Evolutionary conservation across 2,888 invertebrate species (phyloP).

Genomic region (Anoncus sp.): DNA sequence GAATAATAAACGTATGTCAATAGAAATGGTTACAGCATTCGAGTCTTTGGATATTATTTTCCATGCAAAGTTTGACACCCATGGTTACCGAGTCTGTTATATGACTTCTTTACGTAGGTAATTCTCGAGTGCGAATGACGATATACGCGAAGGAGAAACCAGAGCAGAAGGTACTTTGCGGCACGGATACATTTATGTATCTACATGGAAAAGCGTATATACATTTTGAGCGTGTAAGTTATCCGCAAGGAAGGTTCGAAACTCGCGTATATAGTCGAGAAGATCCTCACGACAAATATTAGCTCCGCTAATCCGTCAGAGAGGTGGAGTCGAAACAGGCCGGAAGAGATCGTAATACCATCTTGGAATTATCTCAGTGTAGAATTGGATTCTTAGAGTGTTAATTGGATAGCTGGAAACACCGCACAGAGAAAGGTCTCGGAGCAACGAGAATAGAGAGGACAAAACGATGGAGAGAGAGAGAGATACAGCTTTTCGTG

Average conservation of each 20-base stretch:
- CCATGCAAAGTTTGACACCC: conserved; percentile 25
- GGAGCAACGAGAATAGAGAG: conserved; percentile 5
- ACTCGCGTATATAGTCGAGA: conserved; percentile 27
- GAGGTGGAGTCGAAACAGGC: conserved; percentile 2
- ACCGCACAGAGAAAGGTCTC: conserved; percentile 1
- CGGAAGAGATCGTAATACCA: conserved; percentile 68
- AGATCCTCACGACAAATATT: conserved; percentile 63
- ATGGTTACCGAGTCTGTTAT: background rate
- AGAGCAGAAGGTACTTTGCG: conserved; percentile 20
- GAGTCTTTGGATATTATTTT: conserved; percentile 58
- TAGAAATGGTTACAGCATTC: conserved; percentile 46
- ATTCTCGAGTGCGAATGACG: conserved; percentile 30
- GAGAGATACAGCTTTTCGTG: too few species aligned
- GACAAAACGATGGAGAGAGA: conserved; percentile 16
- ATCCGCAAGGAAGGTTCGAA: conserved; percentile 28
- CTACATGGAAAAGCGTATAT: conserved; percentile 16
- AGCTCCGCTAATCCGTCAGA: conserved; percentile 54
- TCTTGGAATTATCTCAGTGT: conserved; percentile 77
- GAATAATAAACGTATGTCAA: conserved; percentile 65
- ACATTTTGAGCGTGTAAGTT: conserved; percentile 8
- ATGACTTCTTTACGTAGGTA: background rate
- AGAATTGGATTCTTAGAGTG: conserved; percentile 75
- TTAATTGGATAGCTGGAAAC: conserved; percentile 74
- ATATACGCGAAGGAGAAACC: conserved; percentile 31
- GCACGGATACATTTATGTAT: background rate